Percentiles rank a stretch among this genome's conserved stretches.
These are phyloP conservation scores for Aeoliscus strigatus DNA, from an alignment of 2,797 vertebrate species.

Conservation along the genomic window DNA sequence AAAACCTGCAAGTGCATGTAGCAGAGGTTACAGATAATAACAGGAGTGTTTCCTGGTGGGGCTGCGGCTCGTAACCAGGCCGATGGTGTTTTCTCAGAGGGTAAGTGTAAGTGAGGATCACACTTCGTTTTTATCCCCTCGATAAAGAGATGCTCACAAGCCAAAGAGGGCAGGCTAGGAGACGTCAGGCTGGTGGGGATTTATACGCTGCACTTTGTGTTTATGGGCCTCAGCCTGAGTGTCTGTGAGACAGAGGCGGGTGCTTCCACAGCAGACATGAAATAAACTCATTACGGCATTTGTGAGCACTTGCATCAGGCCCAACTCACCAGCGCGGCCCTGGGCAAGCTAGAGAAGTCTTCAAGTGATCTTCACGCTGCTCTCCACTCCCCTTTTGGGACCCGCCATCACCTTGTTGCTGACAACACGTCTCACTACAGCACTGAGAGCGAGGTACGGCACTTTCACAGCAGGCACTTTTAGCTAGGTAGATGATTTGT, in stretches of 20 bases:
- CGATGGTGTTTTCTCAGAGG: slow-evolving; percentile 19
- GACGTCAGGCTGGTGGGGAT: slow-evolving; percentile 58
- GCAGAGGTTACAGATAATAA: slow-evolving; percentile 27
- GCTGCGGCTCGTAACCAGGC: slow-evolving; percentile 14
- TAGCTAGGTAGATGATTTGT: slow-evolving; percentile 16
- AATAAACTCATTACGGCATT: slow-evolving; percentile 73
- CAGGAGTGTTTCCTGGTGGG: slow-evolving; percentile 19
- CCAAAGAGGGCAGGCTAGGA: slow-evolving; percentile 50
- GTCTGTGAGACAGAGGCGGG: slow-evolving; percentile 67
- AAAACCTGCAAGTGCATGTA: slow-evolving; percentile 12
- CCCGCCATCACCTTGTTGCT: slow-evolving; percentile 31
- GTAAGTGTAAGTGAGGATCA: slow-evolving; percentile 42
- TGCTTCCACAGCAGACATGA: slow-evolving; percentile 73
- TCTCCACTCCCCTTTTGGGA: slow-evolving; percentile 43
- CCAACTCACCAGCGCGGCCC: slow-evolving; percentile 47
- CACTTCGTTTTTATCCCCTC: slow-evolving; percentile 16
- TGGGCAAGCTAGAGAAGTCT: slow-evolving; percentile 30
- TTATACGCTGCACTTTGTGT: slow-evolving; percentile 73
- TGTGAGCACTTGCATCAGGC: slow-evolving; percentile 53
- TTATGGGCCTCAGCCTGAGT: slow-evolving; percentile 72
- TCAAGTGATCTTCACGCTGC: slow-evolving; percentile 52
- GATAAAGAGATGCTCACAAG: slow-evolving; percentile 62
- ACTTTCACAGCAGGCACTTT: background rate
- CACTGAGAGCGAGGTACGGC: slow-evolving; percentile 10
- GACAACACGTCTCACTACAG: slow-evolving; percentile 29